Evolutionary conservation across 1,140 invertebrate genomes (phyloP).

Genomic region (Hyposmocoma kahamanoa): DNA sequence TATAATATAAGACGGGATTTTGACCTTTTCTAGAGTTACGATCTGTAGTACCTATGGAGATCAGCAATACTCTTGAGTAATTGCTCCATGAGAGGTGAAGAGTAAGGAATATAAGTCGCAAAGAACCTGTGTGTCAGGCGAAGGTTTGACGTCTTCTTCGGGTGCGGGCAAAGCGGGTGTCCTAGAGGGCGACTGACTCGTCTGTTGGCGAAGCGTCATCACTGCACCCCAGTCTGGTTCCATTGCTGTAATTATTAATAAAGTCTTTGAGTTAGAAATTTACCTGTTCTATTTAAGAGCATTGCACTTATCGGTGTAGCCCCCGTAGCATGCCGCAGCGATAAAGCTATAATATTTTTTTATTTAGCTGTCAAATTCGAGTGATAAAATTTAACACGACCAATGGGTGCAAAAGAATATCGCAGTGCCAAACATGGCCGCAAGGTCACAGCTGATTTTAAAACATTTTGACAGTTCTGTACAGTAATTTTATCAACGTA

Average conservation of each 20-base stretch:
- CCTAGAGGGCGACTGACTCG: constrained; percentile 18
- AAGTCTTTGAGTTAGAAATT: no score
- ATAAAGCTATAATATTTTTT: background rate
- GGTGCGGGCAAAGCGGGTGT: constrained; percentile 33
- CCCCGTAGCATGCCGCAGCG: background rate
- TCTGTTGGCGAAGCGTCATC: constrained; percentile 18
- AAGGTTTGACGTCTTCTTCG: background rate
- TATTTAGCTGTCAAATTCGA: background rate
- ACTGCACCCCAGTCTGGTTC: constrained; percentile 27
- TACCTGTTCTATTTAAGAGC: no score
- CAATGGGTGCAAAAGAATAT: background rate
- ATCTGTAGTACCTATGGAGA: no score
- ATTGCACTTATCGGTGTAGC: background rate
- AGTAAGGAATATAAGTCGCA: no score
- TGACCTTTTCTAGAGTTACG: no score
- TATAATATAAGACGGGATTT: no score
- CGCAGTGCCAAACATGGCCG: no score
- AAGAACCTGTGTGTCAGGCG: background rate
- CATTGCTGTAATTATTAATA: constrained; percentile 22
- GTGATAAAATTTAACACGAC: background rate
- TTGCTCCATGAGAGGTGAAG: no score
- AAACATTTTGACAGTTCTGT: no score
- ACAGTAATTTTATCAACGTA: no score
- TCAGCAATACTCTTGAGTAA: no score
- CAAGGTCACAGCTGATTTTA: no score